phyloP scores from a whole-genome alignment of 1,140 invertebrate genomes.

The Rhagoletis pomonella region DNA sequence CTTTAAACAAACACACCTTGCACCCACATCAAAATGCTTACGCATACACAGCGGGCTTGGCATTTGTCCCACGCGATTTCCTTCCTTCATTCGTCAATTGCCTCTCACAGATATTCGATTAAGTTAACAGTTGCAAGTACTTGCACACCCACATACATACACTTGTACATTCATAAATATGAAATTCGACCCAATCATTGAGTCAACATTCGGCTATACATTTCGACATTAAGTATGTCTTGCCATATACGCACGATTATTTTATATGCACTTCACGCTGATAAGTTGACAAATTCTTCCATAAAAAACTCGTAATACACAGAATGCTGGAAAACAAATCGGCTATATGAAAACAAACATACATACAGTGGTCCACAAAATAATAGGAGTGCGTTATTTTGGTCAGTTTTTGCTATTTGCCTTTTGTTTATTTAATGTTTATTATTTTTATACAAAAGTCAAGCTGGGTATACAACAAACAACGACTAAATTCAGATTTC shows the following conservation, averaged over 20 bases:
- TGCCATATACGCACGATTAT: background rate
- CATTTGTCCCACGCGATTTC: constrained; percentile 47
- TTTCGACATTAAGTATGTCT: background rate
- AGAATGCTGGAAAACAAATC: background rate
- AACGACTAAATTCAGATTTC: no score
- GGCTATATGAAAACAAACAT: no score
- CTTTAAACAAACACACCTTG: constrained; percentile 41
- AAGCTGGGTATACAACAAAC: no score
- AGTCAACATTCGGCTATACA: background rate
- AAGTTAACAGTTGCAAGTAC: background rate
- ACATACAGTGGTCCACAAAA: no score
- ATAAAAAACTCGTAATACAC: background rate
- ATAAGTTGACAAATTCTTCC: background rate
- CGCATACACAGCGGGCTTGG: background rate
- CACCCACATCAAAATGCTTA: constrained; percentile 4
- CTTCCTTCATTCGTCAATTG: constrained; percentile 31
- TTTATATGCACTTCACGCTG: constrained; percentile 5
- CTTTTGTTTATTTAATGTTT: no score
- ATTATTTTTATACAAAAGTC: no score
- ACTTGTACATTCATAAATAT: background rate
- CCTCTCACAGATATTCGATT: constrained; percentile 35
- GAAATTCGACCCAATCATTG: background rate
- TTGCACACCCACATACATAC: background rate
- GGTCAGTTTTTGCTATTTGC: no score
- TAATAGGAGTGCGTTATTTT: no score